These are phyloP conservation scores for Drosophila insularis DNA, from an alignment of 1,140 invertebrate species.

Conservation along the genomic window DNA sequence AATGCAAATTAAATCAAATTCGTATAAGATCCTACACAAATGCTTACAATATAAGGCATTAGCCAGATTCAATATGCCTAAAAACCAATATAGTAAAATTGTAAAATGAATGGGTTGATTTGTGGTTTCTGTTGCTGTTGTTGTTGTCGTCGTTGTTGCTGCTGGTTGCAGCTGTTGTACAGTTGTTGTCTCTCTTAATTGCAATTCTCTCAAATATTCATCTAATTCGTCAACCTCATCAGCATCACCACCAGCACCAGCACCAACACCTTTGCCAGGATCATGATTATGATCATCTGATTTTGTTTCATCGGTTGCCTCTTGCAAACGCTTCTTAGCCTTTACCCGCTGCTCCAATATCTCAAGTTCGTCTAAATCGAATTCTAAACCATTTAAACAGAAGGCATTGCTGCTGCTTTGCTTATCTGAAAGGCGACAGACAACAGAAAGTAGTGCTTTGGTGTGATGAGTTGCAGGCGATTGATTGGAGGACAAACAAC, in stretches of 20 bases:
- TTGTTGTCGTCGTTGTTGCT: slow-evolving; percentile 41
- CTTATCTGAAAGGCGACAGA: slow-evolving; percentile 80
- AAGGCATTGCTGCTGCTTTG: slow-evolving; percentile 74
- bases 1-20: neutral
- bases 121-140: slow-evolving; percentile 11
- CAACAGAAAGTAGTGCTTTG: slow-evolving; percentile 30
- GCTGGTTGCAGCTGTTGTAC: slow-evolving; percentile 19
- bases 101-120: slow-evolving; percentile 58
- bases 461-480: slow-evolving; percentile 2
- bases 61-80: slow-evolving; percentile 80
- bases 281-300: neutral
- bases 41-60: slow-evolving; percentile 80
- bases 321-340: slow-evolving; percentile 67
- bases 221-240: slow-evolving; percentile 77
- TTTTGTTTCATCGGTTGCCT: slow-evolving; percentile 11
- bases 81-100: slow-evolving; percentile 79
- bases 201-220: slow-evolving; percentile 77
- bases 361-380: slow-evolving; percentile 82
- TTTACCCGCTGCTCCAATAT: slow-evolving; percentile 73
- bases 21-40: slow-evolving; percentile 33
- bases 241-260: slow-evolving; percentile 24
- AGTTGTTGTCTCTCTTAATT: slow-evolving; percentile 52
- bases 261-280: slow-evolving; percentile 6
- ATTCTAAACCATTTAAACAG: slow-evolving; percentile 82
- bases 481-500: neutral